phyloP scores from a whole-genome alignment of 2,113 vertebrate genomes.

The Acanthochromis polyacanthus region DNA sequence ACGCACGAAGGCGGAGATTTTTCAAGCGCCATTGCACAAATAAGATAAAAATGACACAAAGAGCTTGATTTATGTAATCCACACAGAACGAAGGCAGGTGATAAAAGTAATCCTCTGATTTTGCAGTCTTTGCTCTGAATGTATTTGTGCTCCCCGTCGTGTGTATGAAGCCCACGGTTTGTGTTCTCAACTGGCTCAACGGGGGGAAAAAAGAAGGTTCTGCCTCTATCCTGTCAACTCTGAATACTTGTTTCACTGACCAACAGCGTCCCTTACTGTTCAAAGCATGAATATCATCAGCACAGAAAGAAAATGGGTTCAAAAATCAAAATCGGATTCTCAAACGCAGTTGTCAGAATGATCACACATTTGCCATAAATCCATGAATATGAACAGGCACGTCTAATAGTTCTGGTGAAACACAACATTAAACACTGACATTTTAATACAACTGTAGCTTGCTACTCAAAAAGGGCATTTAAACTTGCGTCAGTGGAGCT shows the following conservation, averaged over 20 bases:
- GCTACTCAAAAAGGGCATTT: not conserved
- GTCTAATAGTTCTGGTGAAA: not conserved
- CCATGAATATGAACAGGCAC: not conserved
- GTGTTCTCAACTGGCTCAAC: not conserved
- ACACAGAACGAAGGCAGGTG: not conserved
- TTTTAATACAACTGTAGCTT: not conserved
- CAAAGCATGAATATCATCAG: slow-evolving; percentile 31
- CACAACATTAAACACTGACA: not conserved
- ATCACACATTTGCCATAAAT: not conserved
- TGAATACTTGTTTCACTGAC: not conserved
- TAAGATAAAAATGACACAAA: not conserved
- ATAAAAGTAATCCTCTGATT: not conserved
- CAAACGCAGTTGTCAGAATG: not conserved
- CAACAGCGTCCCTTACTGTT: slow-evolving; percentile 70
- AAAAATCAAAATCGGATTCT: slow-evolving; percentile 8
- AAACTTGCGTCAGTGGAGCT: not conserved
- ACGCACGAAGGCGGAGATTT: not conserved
- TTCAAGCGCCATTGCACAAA: slow-evolving; percentile 35
- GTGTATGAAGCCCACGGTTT: not conserved
- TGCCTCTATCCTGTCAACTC: slow-evolving; percentile 3
- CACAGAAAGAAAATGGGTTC: not conserved
- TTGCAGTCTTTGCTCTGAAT: slow-evolving; percentile 1
- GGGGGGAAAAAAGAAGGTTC: not conserved
- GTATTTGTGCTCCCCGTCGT: not conserved
- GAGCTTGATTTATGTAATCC: not conserved